Conservation (phyloP, 2,113 vertebrate genomes). For the Falcunculus frontatus region DNA sequence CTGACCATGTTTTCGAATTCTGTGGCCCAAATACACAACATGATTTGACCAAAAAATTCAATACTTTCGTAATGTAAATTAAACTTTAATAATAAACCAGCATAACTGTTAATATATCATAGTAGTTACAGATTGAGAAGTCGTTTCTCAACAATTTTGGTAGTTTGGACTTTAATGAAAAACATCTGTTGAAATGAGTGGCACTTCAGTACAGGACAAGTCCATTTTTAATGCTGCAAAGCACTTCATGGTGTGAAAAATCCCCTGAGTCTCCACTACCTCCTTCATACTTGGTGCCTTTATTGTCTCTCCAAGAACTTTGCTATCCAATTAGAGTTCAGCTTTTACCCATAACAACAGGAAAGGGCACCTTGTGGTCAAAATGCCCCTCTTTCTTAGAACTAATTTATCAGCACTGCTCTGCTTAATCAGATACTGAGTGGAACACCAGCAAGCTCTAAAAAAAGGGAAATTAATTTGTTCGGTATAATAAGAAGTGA, state of each 20-base stretch:
- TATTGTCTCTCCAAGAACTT: background rate
- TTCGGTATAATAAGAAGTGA: background rate
- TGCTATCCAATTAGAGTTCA: background rate
- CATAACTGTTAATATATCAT: background rate
- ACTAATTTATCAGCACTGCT: background rate
- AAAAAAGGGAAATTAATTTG: background rate
- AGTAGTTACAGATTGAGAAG: background rate
- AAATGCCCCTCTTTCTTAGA: background rate
- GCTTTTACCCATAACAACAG: background rate
- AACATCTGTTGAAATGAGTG: background rate
- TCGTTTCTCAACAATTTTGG: background rate
- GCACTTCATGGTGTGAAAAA: background rate
- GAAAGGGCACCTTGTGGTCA: background rate
- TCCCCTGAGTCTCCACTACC: background rate
- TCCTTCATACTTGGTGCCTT: background rate
- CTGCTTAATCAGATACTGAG: background rate
- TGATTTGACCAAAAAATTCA: slow-evolving; percentile 59
- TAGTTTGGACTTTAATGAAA: background rate
- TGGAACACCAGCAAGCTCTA: background rate
- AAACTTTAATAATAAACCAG: slow-evolving; percentile 47
- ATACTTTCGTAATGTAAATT: slow-evolving; percentile 10
- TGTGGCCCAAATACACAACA: slow-evolving; percentile 60
- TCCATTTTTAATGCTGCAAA: background rate
- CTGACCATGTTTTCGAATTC: slow-evolving; percentile 57
- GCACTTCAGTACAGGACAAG: background rate